These are phyloP conservation scores for Eira barbara DNA, from an alignment of 2,113 vertebrate species.

Conservation along the genomic window DNA sequence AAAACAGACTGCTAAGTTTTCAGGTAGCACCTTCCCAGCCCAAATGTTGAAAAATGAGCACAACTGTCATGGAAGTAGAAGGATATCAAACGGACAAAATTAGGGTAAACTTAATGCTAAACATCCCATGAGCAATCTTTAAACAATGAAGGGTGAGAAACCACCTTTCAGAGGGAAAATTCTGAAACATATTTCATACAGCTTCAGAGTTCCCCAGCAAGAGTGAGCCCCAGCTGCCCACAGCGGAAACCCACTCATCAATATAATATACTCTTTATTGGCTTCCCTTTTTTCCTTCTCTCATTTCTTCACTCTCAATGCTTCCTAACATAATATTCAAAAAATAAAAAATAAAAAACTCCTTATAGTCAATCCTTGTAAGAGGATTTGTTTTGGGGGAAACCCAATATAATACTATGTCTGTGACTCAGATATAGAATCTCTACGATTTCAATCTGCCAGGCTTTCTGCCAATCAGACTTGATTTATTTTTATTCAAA, in stretches of 20 bases:
- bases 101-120: background rate
- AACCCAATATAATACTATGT: background rate
- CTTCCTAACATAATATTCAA: background rate
- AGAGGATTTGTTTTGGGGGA: background rate
- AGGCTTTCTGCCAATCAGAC: background rate
- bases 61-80: background rate
- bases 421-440: background rate
- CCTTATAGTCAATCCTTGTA: background rate
- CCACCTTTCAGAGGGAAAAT: background rate
- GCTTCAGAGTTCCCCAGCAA: background rate
- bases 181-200: background rate
- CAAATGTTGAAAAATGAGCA: background rate
- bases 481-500: conserved; percentile 20
- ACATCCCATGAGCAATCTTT: background rate
- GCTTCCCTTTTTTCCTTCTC: background rate
- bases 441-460: background rate
- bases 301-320: background rate
- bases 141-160: background rate
- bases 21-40: background rate
- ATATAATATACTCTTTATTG: background rate
- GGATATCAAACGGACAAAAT: background rate
- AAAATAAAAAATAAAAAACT: background rate
- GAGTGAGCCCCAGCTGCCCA: background rate
- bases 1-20: background rate
- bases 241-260: background rate